Percentiles rank a stretch among this genome's conserved stretches.
Conservation (phyloP, 2,797 vertebrate species). For the Melanotaenia maccullochi region DNA sequence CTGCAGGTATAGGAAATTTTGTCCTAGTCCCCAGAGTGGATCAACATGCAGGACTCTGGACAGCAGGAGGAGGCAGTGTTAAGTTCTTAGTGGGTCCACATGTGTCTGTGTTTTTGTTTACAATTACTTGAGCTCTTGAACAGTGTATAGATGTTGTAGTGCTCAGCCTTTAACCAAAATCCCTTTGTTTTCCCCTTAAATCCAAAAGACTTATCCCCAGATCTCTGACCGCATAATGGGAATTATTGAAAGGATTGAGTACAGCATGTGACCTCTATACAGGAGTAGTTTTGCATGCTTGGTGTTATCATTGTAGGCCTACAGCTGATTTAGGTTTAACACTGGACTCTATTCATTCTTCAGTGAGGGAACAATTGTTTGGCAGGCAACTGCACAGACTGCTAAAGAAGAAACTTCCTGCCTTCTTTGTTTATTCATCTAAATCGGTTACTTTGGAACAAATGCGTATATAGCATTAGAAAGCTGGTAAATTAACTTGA, state of each 20-base stretch:
- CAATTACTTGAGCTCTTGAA: slow-evolving; percentile 53
- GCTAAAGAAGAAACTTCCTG: background rate
- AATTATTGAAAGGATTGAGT: slow-evolving; percentile 78
- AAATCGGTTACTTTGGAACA: background rate
- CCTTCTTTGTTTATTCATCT: slow-evolving; percentile 13
- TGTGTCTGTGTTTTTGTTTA: slow-evolving; percentile 60
- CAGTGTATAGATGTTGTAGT: slow-evolving; percentile 31
- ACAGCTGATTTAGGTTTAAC: slow-evolving; percentile 23
- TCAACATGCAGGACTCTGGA: slow-evolving; percentile 8
- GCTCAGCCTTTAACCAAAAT: slow-evolving; percentile 66
- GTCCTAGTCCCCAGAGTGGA: slow-evolving; percentile 13
- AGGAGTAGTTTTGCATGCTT: slow-evolving; percentile 25
- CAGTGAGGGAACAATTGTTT: slow-evolving; percentile 2
- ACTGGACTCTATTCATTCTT: slow-evolving; percentile 16
- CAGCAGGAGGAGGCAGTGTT: slow-evolving; percentile 20
- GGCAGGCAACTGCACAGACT: background rate
- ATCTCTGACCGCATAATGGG: slow-evolving; percentile 64
- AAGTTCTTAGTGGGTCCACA: slow-evolving; percentile 38
- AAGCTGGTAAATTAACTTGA: background rate
- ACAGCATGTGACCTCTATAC: slow-evolving; percentile 75
- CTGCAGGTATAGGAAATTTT: slow-evolving; percentile 1
- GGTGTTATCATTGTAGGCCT: background rate
- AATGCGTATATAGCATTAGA: background rate
- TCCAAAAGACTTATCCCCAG: slow-evolving; percentile 63
- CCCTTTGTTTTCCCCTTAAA: slow-evolving; percentile 72